A percentile compares a stretch with the other conserved stretches of the same genome.
These are phyloP conservation scores for Acrocephalus scirpaceus DNA, from an alignment of 2,797 vertebrate genomes.

Conservation along the genomic window DNA sequence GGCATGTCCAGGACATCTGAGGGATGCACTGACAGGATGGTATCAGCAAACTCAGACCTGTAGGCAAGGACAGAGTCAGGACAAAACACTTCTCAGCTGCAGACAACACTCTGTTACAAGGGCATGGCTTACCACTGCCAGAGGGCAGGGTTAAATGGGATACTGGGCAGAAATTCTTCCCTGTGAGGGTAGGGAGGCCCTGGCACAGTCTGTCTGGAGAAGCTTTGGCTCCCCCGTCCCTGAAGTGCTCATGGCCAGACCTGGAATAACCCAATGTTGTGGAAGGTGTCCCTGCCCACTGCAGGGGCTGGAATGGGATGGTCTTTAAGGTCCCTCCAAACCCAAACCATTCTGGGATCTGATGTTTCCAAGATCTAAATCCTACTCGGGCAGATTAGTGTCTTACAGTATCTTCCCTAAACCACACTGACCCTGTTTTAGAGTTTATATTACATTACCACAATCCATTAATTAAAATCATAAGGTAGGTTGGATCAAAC, in stretches of 20 bases:
- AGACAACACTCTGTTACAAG: neutral
- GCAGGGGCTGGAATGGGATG: neutral
- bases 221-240: neutral
- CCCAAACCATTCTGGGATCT: neutral
- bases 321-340: neutral
- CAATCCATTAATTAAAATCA: neutral
- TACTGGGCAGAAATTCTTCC: neutral
- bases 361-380: neutral
- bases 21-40: slow-evolving; percentile 89
- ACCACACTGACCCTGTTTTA: neutral
- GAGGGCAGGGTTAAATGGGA: neutral
- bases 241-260: neutral
- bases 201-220: neutral
- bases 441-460: neutral
- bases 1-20: slow-evolving; percentile 97
- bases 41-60: slow-evolving; percentile 88
- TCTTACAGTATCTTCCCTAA: neutral
- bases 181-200: neutral
- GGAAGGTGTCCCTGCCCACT: neutral
- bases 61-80: neutral
- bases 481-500: neutral
- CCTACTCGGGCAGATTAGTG: neutral
- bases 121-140: neutral
- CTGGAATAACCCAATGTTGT: neutral
- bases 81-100: neutral